phyloP scores from a whole-genome alignment of 2,888 invertebrate species.

The Drosophila putrida region DNA sequence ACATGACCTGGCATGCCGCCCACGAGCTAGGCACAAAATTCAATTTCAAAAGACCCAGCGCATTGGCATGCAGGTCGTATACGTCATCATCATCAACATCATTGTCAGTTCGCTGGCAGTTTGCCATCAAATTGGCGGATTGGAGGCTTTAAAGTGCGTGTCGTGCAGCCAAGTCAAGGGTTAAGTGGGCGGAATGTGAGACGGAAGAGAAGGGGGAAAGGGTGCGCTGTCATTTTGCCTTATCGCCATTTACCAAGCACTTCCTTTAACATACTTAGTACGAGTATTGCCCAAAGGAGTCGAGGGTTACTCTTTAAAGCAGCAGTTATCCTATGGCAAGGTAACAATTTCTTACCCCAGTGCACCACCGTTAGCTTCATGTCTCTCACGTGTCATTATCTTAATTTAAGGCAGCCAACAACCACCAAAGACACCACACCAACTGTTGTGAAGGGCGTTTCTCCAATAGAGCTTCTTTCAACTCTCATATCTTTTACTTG shows the following conservation, averaged over 20 bases:
- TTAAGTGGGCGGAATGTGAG: conserved; percentile 44
- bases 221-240: conserved; percentile 58
- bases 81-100: conserved; percentile 59
- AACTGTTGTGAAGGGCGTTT: neutral
- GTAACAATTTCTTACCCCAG: conserved; percentile 33
- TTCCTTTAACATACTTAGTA: conserved; percentile 44
- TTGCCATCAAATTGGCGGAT: conserved; percentile 68
- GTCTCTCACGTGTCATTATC: conserved; percentile 77
- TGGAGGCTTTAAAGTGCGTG: conserved; percentile 74
- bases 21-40: conserved; percentile 52
- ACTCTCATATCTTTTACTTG: conserved; percentile 75
- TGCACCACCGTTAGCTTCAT: conserved; percentile 21
- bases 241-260: conserved; percentile 76
- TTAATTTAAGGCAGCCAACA: conserved; percentile 69
- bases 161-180: conserved; percentile 44
- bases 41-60: conserved; percentile 49
- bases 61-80: conserved; percentile 67
- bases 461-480: conserved; percentile 69
- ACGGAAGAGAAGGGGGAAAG: neutral
- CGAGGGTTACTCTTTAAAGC: conserved; percentile 34
- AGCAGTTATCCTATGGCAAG: conserved; percentile 14
- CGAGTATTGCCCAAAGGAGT: conserved; percentile 8
- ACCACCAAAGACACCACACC: conserved; percentile 14
- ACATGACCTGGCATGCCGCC: conserved; percentile 41
- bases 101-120: conserved; percentile 66